These are phyloP conservation scores for Autographa pulchrina DNA, from an alignment of 2,888 invertebrate species.

Conservation along the genomic window DNA sequence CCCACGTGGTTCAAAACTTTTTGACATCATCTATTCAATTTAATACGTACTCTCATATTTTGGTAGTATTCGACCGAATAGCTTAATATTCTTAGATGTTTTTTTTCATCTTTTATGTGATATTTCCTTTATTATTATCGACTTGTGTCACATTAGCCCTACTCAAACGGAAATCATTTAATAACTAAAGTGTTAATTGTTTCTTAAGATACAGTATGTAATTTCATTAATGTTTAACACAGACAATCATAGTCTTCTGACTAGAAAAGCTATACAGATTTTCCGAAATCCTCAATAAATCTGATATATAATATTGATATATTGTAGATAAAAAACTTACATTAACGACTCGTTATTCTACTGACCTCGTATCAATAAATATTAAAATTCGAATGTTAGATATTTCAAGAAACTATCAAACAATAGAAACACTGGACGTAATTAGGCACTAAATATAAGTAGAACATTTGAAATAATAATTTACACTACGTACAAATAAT, in stretches of 20 bases:
- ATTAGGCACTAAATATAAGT: constrained; percentile 84
- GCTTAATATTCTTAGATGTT: neutral
- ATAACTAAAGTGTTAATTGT: constrained; percentile 52
- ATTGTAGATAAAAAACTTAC: constrained; percentile 74
- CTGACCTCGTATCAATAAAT: constrained; percentile 88
- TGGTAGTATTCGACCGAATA: constrained; percentile 7
- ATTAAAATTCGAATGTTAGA: constrained; percentile 83
- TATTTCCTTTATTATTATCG: constrained; percentile 1
- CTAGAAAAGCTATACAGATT: constrained; percentile 85
- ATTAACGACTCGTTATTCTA: constrained; percentile 78
- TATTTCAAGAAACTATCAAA: constrained; percentile 80
- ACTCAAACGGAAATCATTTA: constrained; percentile 42
- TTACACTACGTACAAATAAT: constrained; percentile 85
- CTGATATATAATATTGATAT: constrained; percentile 72
- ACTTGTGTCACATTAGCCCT: constrained; percentile 52
- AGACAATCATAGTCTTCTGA: constrained; percentile 86
- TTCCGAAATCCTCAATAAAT: constrained; percentile 74
- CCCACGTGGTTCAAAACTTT: constrained; percentile 54
- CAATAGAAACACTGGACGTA: constrained; percentile 85
- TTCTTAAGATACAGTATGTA: constrained; percentile 61
- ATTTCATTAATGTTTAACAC: constrained; percentile 74
- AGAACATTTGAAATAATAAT: constrained; percentile 82
- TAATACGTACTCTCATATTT: constrained; percentile 23
- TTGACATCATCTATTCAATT: constrained; percentile 33
- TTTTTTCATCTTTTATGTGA: constrained; percentile 23